Evolutionary conservation across 2,113 vertebrate genomes (phyloP).

Genomic region (Narcine bancroftii): DNA sequence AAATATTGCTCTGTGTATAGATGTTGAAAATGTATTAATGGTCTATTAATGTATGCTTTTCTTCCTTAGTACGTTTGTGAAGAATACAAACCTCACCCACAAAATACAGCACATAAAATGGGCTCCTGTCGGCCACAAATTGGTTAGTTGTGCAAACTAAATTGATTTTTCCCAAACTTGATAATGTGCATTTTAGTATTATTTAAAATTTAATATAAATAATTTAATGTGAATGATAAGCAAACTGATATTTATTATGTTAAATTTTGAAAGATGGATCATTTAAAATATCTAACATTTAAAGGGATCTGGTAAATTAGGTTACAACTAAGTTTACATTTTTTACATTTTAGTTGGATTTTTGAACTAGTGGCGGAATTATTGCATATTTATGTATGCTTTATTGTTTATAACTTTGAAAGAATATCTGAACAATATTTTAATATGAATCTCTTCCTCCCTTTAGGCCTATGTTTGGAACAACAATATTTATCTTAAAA

Average conservation of each 20-base stretch:
- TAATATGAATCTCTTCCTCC: conserved; percentile 28
- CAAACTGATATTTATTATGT: background rate
- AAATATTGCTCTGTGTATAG: conserved; percentile 42
- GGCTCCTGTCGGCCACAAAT: conserved; percentile 74
- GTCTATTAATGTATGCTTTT: conserved; percentile 39
- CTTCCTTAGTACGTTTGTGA: conserved; percentile 69
- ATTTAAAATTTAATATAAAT: background rate
- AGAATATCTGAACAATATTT: background rate
- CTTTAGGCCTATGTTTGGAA: conserved; percentile 75
- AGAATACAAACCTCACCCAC: conserved; percentile 62
- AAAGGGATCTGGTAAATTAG: background rate
- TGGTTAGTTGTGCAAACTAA: conserved; percentile 62
- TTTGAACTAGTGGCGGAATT: background rate
- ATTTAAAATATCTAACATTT: background rate
- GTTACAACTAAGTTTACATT: background rate
- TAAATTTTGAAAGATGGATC: background rate
- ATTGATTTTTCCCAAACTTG: background rate
- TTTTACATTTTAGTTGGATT: background rate
- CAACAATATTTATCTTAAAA: conserved; percentile 79
- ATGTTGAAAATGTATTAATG: conserved; percentile 39
- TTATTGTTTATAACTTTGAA: background rate
- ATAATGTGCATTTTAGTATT: background rate
- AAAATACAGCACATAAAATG: conserved; percentile 75
- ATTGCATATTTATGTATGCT: background rate
- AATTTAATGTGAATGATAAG: background rate